These are phyloP conservation scores for Epicauta chinensis DNA, from an alignment of 1,140 invertebrate species.

Conservation along the genomic window DNA sequence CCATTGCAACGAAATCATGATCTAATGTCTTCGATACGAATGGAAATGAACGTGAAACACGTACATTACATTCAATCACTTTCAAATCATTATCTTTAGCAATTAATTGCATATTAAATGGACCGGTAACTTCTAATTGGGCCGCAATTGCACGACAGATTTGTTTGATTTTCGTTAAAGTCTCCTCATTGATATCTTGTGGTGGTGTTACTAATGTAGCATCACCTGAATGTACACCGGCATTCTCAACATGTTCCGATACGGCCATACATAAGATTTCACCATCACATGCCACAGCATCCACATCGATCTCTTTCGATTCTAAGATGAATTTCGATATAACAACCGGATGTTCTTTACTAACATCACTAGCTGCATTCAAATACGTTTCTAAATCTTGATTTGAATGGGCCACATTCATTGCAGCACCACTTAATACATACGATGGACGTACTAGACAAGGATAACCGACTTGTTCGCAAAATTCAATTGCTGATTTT, in stretches of 20 bases:
- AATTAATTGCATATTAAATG: conserved; percentile 98
- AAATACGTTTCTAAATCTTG: conserved; percentile 90
- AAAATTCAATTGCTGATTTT: conserved; percentile 83
- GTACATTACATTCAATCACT: conserved; percentile 98
- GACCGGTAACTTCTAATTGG: conserved; percentile 88
- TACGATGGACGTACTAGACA: conserved; percentile 97
- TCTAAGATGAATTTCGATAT: conserved; percentile 98
- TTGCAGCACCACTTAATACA: conserved; percentile 96
- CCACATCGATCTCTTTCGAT: conserved; percentile 99
- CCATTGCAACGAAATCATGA: conserved; percentile 94
- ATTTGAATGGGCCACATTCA: conserved; percentile 95
- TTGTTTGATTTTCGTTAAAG: conserved; percentile 81
- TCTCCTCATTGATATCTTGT: conserved; percentile 92
- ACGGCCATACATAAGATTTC: conserved; percentile 92
- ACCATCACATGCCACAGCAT: conserved; percentile 93
- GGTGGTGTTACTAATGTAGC: conserved; percentile 97
- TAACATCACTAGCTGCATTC: conserved; percentile 84
- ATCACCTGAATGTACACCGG: conserved; percentile 98
- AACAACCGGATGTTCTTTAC: conserved; percentile 95
- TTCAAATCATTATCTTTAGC: conserved; percentile 97
- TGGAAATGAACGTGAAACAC: conserved; percentile 96
- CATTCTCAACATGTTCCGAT: conserved; percentile 98
- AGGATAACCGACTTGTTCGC: conserved; percentile 94
- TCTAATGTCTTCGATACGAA: conserved; percentile 98
- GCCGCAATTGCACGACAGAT: conserved; percentile 88